Evolutionary conservation across 2,888 invertebrate species (phyloP).

Genomic region (Kuschelorhynchus macadamiae): DNA sequence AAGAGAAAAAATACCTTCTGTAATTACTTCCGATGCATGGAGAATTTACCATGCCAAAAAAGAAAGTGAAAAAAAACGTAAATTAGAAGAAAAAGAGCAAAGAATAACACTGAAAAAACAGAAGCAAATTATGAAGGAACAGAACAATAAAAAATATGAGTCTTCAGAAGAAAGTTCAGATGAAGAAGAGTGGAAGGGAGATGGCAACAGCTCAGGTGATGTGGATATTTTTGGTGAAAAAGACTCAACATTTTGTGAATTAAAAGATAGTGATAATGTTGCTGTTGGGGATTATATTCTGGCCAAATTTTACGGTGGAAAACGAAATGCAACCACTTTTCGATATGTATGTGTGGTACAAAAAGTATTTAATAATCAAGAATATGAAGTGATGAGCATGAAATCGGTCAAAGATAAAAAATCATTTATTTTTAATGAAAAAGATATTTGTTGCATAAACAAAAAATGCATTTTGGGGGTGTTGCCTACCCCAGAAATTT

Average conservation of each 20-base stretch:
- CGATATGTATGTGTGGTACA: slow-evolving; percentile 32
- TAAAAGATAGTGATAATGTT: slow-evolving; percentile 20
- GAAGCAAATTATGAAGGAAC: slow-evolving; percentile 2
- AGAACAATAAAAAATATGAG: slow-evolving; percentile 9
- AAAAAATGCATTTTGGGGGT: too few relatives aligned
- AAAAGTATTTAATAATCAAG: slow-evolving; percentile 7
- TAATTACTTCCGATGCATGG: slow-evolving; percentile 18
- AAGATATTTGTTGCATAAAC: too few relatives aligned
- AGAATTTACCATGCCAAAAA: too few relatives aligned
- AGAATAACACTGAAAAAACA: slow-evolving; percentile 2
- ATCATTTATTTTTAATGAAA: too few relatives aligned
- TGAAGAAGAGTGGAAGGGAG: slow-evolving; percentile 28
- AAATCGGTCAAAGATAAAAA: background rate
- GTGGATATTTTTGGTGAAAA: too few relatives aligned
- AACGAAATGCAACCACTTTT: slow-evolving; percentile 17
- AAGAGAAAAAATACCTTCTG: slow-evolving; percentile 31
- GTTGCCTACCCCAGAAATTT: too few relatives aligned
- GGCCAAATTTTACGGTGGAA: slow-evolving; percentile 23
- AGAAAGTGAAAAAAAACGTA: slow-evolving; percentile 25
- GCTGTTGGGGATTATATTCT: slow-evolving; percentile 24
- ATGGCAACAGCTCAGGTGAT: background rate
- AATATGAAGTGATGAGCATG: slow-evolving; percentile 13
- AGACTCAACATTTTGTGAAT: background rate
- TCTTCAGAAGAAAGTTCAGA: slow-evolving; percentile 18
- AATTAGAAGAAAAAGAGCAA: slow-evolving; percentile 24